These are phyloP conservation scores for Eufriesea mexicana DNA, from an alignment of 1,140 invertebrate genomes.

Conservation along the genomic window DNA sequence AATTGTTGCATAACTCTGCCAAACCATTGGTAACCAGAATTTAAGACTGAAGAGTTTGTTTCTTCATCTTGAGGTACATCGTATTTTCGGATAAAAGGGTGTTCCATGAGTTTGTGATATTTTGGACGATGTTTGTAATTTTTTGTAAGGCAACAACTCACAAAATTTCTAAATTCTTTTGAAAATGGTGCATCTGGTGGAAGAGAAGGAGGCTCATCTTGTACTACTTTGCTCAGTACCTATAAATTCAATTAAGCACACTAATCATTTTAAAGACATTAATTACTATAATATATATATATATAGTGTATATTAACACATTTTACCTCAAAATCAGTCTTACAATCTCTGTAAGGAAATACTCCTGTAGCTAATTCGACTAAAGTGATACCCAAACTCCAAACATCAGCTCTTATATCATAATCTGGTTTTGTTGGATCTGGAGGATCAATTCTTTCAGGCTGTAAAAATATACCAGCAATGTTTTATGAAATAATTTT, in stretches of 20 bases:
- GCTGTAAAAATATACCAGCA: conserved; percentile 85
- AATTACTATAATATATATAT: too few relatives aligned
- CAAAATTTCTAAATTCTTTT: conserved; percentile 77
- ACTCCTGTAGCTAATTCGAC: conserved; percentile 95
- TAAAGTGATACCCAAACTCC: conserved; percentile 98
- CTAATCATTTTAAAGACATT: conserved; percentile 22
- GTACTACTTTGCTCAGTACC: conserved; percentile 91
- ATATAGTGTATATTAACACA: neutral
- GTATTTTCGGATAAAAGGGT: conserved; percentile 93
- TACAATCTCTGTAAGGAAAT: conserved; percentile 96
- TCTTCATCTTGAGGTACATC: conserved; percentile 81
- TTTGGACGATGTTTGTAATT: conserved; percentile 96
- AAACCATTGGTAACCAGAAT: conserved; percentile 79
- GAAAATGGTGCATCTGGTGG: conserved; percentile 89
- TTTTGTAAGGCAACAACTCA: conserved; percentile 93
- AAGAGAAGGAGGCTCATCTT: conserved; percentile 92
- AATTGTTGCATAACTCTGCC: conserved; percentile 77
- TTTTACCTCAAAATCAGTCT: conserved; percentile 96
- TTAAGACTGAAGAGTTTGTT: conserved; percentile 69
- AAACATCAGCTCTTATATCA: conserved; percentile 99
- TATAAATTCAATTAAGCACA: conserved; percentile 81
- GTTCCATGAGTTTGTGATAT: conserved; percentile 94
- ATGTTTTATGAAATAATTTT: conserved; percentile 15
- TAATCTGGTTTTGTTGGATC: conserved; percentile 95
- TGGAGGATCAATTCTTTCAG: conserved; percentile 96